Conservation (phyloP, 2,113 vertebrate species). For the Hucho hucho region DNA sequence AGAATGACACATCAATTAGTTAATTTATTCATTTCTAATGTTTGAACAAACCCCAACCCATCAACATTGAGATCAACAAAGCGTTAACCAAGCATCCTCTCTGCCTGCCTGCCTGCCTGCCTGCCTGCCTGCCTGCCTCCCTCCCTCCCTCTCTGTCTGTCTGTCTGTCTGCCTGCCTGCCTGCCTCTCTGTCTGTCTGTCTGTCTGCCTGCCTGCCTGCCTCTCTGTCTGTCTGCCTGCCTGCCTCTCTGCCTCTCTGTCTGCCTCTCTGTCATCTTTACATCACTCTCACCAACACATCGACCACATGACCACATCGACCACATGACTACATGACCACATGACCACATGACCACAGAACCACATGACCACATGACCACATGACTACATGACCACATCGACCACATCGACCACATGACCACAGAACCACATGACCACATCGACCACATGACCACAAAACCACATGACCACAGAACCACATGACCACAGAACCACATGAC, state of each 20-base stretch:
- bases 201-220: not conserved
- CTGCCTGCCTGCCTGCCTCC: not conserved
- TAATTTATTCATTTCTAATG: not conserved
- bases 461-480: too few species aligned
- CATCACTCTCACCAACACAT: conserved; percentile 16
- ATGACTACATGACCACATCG: not conserved
- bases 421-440: not conserved
- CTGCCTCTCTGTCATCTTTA: conserved; percentile 31
- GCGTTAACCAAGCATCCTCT: not conserved
- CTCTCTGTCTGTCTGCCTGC: not conserved
- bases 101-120: not conserved
- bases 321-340: too few species aligned
- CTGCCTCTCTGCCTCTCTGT: not conserved
- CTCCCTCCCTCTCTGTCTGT: not conserved
- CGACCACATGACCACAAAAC: too few species aligned
- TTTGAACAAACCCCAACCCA: not conserved
- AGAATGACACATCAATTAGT: not conserved
- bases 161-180: not conserved
- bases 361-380: too few species aligned
- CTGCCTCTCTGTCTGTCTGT: not conserved
- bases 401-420: too few species aligned
- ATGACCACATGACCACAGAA: not conserved
- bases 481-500: not conserved
- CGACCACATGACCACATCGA: not conserved
- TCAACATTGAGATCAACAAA: too few species aligned